A percentile compares a stretch with the other conserved stretches of the same genome.
phyloP scores from a whole-genome alignment of 1,140 invertebrate genomes.

The Telenomus remus region DNA sequence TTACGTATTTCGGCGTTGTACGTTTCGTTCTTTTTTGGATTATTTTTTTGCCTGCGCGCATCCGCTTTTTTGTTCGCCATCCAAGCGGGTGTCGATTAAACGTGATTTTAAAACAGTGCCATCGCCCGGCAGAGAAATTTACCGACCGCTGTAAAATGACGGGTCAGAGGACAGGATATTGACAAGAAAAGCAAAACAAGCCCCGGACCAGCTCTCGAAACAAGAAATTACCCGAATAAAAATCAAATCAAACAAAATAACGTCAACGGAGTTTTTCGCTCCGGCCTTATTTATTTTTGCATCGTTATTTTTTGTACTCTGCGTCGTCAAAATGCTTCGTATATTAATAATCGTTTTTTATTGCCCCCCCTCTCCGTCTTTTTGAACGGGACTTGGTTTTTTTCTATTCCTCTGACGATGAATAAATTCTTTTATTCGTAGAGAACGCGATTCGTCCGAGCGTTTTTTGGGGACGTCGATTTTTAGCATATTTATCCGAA shows the following conservation, averaged over 20 bases:
- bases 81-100: slow-evolving; percentile 67
- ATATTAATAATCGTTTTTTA: neutral
- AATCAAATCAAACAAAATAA: slow-evolving; percentile 37
- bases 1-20: slow-evolving; percentile 46
- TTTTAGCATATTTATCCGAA: slow-evolving; percentile 41
- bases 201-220: slow-evolving; percentile 17
- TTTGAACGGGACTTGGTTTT: neutral
- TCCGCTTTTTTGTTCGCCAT: slow-evolving; percentile 46
- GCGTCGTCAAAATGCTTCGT: no score
- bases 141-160: slow-evolving; percentile 58
- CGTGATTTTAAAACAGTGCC: slow-evolving; percentile 65
- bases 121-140: slow-evolving; percentile 65
- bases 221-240: slow-evolving; percentile 31
- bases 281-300: neutral
- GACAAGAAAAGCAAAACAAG: slow-evolving; percentile 42
- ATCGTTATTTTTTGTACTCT: no score
- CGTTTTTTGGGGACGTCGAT: slow-evolving; percentile 33
- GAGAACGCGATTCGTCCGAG: slow-evolving; percentile 24
- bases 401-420: slow-evolving; percentile 11
- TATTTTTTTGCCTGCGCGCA: slow-evolving; percentile 25
- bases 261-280: slow-evolving; percentile 10
- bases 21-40: slow-evolving; percentile 49
- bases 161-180: slow-evolving; percentile 50
- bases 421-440: slow-evolving; percentile 47
- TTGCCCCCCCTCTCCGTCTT: neutral